Conservation (phyloP, 2,113 vertebrate genomes). For the Pedionomus torquatus region DNA sequence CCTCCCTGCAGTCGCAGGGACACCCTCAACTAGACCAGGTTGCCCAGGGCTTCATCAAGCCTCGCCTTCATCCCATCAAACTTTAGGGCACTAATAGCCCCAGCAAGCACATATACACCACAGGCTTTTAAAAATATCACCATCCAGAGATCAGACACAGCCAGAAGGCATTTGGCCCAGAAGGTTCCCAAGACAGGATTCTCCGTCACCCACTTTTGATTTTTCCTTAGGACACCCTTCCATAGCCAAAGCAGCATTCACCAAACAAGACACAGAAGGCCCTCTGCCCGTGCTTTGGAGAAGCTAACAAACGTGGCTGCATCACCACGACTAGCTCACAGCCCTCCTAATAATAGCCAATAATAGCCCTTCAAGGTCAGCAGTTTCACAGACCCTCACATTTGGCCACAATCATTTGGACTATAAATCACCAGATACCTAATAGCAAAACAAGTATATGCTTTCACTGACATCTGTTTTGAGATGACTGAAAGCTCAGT, state of each 20-base stretch:
- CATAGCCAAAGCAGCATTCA: background rate
- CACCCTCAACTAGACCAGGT: too few relatives aligned
- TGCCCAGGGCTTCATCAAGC: too few relatives aligned
- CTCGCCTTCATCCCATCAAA: accelerated
- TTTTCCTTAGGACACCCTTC: background rate
- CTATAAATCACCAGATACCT: background rate
- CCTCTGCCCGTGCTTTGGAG: background rate
- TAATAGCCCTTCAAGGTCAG: background rate
- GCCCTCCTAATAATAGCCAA: background rate
- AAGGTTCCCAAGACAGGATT: background rate
- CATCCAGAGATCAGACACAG: background rate
- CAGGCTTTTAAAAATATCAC: background rate
- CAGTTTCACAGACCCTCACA: background rate
- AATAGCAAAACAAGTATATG: background rate
- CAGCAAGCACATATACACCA: background rate
- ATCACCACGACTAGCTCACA: background rate
- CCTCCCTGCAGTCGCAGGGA: too few relatives aligned
- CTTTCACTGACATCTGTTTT: background rate
- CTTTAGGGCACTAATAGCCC: background rate
- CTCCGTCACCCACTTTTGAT: background rate
- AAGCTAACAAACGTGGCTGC: background rate
- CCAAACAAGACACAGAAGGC: background rate
- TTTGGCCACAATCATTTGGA: background rate
- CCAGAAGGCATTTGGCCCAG: background rate
- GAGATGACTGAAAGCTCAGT: background rate